These are phyloP conservation scores for Paramormyrops hopkinsi DNA, from an alignment of 2,797 vertebrate species.

Conservation along the genomic window DNA sequence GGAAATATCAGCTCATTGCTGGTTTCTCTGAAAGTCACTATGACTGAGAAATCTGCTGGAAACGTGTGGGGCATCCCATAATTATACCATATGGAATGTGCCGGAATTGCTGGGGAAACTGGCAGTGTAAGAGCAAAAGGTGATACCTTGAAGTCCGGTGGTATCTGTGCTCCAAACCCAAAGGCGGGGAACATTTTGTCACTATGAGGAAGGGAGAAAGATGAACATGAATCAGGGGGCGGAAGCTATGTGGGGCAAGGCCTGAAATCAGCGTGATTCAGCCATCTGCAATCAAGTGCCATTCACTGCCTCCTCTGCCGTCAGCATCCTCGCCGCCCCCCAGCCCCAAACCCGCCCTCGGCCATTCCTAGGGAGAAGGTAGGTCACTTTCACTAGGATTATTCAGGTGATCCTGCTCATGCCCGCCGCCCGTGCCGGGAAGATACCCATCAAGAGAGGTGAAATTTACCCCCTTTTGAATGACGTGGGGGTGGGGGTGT, in stretches of 20 bases:
- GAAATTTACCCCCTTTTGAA: background rate
- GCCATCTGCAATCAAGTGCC: background rate
- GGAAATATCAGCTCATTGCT: background rate
- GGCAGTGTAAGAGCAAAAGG: background rate
- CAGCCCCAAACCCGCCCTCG: background rate
- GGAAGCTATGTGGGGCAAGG: background rate
- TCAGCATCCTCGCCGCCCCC: background rate
- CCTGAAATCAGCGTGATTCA: background rate
- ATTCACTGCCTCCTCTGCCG: background rate
- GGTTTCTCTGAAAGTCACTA: background rate
- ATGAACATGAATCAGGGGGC: background rate
- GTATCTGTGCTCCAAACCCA: slow-evolving; percentile 95
- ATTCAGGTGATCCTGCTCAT: background rate
- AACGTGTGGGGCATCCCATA: background rate
- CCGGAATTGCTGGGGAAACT: background rate
- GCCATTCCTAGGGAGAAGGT: background rate
- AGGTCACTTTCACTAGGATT: background rate
- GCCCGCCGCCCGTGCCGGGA: background rate
- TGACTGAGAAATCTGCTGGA: background rate
- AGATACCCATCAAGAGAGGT: background rate
- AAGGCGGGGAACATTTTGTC: slow-evolving; percentile 99
- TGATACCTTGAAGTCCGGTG: slow-evolving; percentile 92
- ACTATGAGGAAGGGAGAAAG: slow-evolving; percentile 58
- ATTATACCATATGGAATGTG: background rate
- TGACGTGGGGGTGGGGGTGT: background rate